phyloP scores from a whole-genome alignment of 2,113 vertebrate species.

The Alouatta palliata region DNA sequence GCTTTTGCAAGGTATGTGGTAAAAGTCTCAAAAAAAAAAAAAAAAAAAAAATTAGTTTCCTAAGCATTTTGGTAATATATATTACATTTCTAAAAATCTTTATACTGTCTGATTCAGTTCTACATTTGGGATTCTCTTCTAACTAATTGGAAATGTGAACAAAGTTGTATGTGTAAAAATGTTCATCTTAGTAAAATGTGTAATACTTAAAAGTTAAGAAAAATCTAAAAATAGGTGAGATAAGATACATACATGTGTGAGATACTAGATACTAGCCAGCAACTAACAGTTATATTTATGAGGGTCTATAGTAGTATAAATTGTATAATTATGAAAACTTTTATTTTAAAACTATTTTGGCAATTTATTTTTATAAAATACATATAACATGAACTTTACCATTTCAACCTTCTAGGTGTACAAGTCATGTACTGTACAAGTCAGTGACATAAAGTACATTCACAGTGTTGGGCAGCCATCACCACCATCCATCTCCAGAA shows the following conservation, averaged over 20 bases:
- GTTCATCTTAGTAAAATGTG: not conserved
- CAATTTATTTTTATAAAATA: not conserved
- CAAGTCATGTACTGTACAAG: not conserved
- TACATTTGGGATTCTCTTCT: not conserved
- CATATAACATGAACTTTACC: not conserved
- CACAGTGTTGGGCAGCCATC: not conserved
- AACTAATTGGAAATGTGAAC: not conserved
- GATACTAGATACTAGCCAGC: not conserved
- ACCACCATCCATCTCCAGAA: not conserved
- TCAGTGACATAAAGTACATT: not conserved
- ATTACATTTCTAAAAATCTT: conserved; percentile 30
- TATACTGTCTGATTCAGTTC: not conserved
- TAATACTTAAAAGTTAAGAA: not conserved
- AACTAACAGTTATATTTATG: not conserved
- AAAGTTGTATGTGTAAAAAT: not conserved
- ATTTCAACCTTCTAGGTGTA: not conserved
- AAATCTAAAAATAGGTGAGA: not conserved
- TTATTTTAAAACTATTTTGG: not conserved
- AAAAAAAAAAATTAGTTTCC: not conserved
- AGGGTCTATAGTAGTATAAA: not conserved
- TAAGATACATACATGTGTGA: not conserved
- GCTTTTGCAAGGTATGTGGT: not conserved
- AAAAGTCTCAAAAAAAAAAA: not conserved
- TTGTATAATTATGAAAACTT: not conserved
- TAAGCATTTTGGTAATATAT: conserved; percentile 13